A percentile compares a stretch with the other conserved stretches of the same genome.
Conservation (phyloP, 2,888 invertebrate species). For the Diarsia mendica region DNA sequence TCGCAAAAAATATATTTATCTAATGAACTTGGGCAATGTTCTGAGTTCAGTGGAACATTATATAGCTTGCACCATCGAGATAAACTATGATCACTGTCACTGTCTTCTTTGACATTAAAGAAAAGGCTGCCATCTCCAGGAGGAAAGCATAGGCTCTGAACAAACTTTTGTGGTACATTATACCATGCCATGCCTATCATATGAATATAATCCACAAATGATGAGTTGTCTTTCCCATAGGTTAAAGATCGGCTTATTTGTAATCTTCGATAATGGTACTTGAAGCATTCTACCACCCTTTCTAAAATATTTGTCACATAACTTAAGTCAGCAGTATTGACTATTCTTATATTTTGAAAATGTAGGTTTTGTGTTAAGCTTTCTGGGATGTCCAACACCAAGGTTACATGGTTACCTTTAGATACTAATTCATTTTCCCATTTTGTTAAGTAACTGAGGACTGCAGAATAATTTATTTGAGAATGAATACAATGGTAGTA, state of each 20-base stretch:
- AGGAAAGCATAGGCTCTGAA: constrained; percentile 66
- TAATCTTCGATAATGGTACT: constrained; percentile 73
- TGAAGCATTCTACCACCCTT: constrained; percentile 71
- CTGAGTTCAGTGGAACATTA: constrained; percentile 65
- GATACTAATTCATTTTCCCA: constrained; percentile 68
- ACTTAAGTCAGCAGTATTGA: constrained; percentile 56
- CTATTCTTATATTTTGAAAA: constrained; percentile 68
- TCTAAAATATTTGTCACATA: constrained; percentile 65
- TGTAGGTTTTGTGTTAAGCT: constrained; percentile 55
- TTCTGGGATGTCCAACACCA: constrained; percentile 68
- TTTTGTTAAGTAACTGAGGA: constrained; percentile 67
- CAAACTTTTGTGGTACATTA: constrained; percentile 66
- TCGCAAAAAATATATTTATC: constrained; percentile 72
- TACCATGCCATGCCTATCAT: constrained; percentile 74
- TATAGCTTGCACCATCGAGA: constrained; percentile 69
- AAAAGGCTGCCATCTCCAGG: constrained; percentile 66
- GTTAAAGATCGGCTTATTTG: constrained; percentile 69
- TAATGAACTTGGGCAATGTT: constrained; percentile 59
- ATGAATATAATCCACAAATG: constrained; percentile 67
- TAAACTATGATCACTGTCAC: constrained; percentile 68
- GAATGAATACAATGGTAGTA: constrained; percentile 67
- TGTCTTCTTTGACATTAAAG: constrained; percentile 64
- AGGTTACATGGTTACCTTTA: constrained; percentile 60
- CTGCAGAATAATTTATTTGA: constrained; percentile 63
- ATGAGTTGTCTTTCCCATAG: constrained; percentile 62